These are phyloP conservation scores for Campoletis raptor DNA, from an alignment of 2,888 invertebrate genomes.

Conservation along the genomic window DNA sequence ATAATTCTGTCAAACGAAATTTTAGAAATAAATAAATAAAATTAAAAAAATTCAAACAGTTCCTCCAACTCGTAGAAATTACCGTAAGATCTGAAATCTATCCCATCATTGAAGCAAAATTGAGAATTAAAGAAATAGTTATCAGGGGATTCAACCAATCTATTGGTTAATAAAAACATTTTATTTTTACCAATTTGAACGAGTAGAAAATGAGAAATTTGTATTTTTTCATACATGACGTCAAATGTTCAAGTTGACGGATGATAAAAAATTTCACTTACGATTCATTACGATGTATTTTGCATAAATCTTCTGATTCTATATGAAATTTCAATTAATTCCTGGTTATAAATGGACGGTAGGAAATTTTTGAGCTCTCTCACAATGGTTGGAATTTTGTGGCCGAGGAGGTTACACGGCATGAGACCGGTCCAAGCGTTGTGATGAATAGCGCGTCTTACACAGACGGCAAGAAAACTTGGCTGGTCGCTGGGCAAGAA, in stretches of 20 bases:
- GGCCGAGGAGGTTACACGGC: conserved; percentile 94
- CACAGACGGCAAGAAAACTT: conserved; percentile 90
- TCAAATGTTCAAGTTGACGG: not conserved
- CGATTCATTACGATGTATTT: no score
- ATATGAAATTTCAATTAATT: not conserved
- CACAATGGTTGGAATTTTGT: conserved; percentile 93
- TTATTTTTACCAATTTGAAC: no score
- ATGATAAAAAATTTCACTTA: not conserved
- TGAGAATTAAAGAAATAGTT: no score
- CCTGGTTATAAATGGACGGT: not conserved
- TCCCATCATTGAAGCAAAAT: no score
- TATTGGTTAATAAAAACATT: no score
- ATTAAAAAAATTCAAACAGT: no score
- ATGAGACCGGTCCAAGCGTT: conserved; percentile 95
- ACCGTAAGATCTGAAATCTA: no score
- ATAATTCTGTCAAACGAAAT: no score
- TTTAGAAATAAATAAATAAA: no score
- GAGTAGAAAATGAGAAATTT: not conserved
- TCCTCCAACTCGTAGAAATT: no score
- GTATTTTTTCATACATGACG: not conserved
- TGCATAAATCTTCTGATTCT: no score
- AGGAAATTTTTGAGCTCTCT: conserved; percentile 95
- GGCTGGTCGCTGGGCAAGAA: conserved; percentile 96
- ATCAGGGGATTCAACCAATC: no score
- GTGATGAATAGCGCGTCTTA: conserved; percentile 96